Percentiles rank a stretch among this genome's conserved stretches.
Evolutionary conservation across 2,113 vertebrate species (phyloP).

Genomic region (Sander lucioperca): DNA sequence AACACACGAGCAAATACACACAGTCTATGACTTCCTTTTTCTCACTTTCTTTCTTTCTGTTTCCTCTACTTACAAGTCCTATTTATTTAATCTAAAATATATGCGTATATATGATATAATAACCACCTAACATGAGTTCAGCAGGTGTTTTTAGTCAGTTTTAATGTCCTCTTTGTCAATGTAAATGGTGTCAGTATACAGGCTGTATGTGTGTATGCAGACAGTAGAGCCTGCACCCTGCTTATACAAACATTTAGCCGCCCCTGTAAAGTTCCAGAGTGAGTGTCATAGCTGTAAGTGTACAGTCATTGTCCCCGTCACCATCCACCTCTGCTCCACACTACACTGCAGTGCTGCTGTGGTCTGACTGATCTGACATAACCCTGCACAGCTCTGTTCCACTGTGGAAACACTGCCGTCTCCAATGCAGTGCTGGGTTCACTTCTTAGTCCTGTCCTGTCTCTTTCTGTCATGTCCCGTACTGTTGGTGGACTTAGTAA

Average conservation of each 20-base stretch:
- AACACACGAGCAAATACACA: not conserved
- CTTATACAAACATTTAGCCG: slow-evolving; percentile 41
- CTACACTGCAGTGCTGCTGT: slow-evolving; percentile 44
- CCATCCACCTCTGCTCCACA: slow-evolving; percentile 64
- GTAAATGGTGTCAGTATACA: slow-evolving; percentile 3
- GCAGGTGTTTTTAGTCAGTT: not conserved
- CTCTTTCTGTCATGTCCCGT: not conserved
- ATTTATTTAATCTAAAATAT: not conserved
- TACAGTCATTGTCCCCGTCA: slow-evolving; percentile 74
- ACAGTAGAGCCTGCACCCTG: slow-evolving; percentile 39
- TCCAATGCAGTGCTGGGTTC: not conserved
- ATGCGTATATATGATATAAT: not conserved
- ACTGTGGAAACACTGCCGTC: slow-evolving; percentile 54
- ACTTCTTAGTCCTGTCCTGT: not conserved
- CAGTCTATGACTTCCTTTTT: not conserved
- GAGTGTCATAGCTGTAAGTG: slow-evolving; percentile 62
- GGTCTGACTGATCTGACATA: slow-evolving; percentile 56
- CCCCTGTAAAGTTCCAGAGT: slow-evolving; percentile 69
- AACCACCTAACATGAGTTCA: not conserved
- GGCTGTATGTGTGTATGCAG: slow-evolving; percentile 1
- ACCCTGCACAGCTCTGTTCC: slow-evolving; percentile 55
- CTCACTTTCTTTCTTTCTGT: not conserved
- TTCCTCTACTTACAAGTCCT: not conserved
- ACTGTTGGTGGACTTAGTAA: not conserved
- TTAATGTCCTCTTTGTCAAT: not conserved